phyloP scores from a whole-genome alignment of 2,797 vertebrate species.

The Syngnathus rostellatus region DNA sequence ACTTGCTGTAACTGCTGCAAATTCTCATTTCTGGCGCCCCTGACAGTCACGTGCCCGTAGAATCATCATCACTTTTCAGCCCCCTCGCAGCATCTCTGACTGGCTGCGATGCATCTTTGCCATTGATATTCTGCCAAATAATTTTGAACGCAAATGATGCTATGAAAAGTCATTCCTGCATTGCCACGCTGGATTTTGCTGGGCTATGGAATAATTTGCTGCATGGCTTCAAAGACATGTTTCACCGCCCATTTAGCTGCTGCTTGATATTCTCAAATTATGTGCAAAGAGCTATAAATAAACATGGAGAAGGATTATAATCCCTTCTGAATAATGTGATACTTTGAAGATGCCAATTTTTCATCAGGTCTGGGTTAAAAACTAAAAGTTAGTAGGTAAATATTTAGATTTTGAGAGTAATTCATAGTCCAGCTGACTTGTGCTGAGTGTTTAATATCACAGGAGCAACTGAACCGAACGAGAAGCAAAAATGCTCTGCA shows the following conservation, averaged over 20 bases:
- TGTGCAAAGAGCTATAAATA: conserved; percentile 66
- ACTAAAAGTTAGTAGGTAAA: neutral
- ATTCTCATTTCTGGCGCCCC: conserved; percentile 6
- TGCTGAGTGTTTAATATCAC: neutral
- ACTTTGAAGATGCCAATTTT: conserved; percentile 53
- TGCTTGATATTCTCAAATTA: conserved; percentile 58
- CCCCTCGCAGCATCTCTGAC: neutral
- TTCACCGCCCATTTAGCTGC: conserved; percentile 63
- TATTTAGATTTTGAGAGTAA: conserved; percentile 18
- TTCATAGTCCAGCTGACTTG: neutral
- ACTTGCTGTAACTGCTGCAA: neutral
- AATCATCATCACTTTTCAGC: conserved; percentile 3
- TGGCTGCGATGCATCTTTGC: neutral
- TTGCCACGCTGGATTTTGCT: conserved; percentile 21
- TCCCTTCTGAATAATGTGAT: conserved; percentile 49
- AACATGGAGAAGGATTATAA: conserved; percentile 49
- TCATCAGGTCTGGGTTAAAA: conserved; percentile 14
- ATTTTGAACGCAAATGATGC: conserved; percentile 33
- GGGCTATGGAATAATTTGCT: conserved; percentile 39
- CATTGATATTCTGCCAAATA: neutral
- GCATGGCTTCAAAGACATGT: conserved; percentile 45
- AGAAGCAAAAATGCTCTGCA: neutral
- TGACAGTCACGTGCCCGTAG: conserved; percentile 36
- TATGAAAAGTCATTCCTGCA: conserved; percentile 22
- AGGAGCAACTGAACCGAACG: neutral